Conservation (phyloP, 2,797 vertebrate genomes). For the Brachyrhaphis roseni region DNA sequence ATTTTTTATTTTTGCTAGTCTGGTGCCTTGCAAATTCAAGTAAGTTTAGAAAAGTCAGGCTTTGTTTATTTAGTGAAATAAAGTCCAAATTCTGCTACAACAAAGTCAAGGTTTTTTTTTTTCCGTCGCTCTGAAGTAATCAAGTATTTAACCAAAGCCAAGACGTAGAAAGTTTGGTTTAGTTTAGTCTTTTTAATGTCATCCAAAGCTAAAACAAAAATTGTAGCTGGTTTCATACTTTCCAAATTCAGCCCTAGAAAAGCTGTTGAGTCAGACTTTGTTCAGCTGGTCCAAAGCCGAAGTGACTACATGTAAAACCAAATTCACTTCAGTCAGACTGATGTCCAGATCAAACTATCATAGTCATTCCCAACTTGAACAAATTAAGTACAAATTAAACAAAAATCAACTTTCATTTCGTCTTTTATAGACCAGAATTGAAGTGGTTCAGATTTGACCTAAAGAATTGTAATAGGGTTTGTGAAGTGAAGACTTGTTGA, state of each 20-base stretch:
- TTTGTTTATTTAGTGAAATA: too few species aligned
- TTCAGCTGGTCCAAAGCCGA: too few species aligned
- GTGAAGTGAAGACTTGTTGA: not conserved
- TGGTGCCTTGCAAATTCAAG: too few species aligned
- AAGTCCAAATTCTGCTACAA: too few species aligned
- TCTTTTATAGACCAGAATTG: not conserved
- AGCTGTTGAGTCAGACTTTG: too few species aligned
- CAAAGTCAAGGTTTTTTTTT: not conserved
- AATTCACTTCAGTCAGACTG: too few species aligned
- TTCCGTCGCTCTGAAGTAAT: not conserved
- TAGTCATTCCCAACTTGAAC: not conserved
- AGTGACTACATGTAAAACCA: too few species aligned
- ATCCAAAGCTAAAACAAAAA: not conserved
- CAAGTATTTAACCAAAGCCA: not conserved
- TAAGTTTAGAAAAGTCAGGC: too few species aligned
- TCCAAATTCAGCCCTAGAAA: too few species aligned
- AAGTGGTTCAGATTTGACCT: not conserved
- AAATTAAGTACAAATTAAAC: not conserved
- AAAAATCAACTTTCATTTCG: not conserved
- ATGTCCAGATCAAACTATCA: not conserved
- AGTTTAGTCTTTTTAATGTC: not conserved
- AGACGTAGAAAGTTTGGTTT: not conserved
- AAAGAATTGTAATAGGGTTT: not conserved
- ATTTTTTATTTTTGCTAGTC: too few species aligned
- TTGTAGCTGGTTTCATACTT: too few species aligned